These are phyloP conservation scores for Eristalis intricaria DNA, from an alignment of 2,888 invertebrate genomes.

Conservation along the genomic window DNA sequence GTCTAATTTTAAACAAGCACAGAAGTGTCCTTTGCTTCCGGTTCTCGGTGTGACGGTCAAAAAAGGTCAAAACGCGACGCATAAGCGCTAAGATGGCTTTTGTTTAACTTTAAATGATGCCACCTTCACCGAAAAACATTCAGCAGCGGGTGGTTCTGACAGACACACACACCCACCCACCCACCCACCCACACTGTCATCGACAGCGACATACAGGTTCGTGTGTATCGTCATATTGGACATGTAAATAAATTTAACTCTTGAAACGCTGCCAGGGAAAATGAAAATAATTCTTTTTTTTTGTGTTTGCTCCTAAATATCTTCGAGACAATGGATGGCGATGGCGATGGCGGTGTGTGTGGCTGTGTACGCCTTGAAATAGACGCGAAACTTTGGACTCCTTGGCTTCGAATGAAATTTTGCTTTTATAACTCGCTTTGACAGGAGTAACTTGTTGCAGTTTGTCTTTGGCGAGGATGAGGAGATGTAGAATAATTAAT, in stretches of 20 bases:
- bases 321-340: not conserved
- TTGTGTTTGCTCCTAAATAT: slow-evolving; percentile 15
- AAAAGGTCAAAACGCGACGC: slow-evolving; percentile 53
- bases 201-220: not conserved
- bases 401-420: slow-evolving; percentile 7
- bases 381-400: slow-evolving; percentile 15
- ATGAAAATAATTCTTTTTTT: slow-evolving; percentile 27
- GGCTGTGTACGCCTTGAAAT: slow-evolving; percentile 27
- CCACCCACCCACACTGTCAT: not conserved
- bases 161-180: not conserved
- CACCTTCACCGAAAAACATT: not conserved
- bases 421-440: slow-evolving; percentile 16
- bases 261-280: slow-evolving; percentile 50
- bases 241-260: slow-evolving; percentile 31
- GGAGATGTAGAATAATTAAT: slow-evolving; percentile 4
- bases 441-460: slow-evolving; percentile 33
- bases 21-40: slow-evolving; percentile 13
- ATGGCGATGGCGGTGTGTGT: slow-evolving; percentile 4
- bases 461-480: slow-evolving; percentile 3
- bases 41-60: slow-evolving; percentile 16
- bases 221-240: not conserved
- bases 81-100: not conserved
- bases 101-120: not conserved
- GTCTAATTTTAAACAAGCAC: slow-evolving; percentile 18
- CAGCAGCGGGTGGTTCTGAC: not conserved